A percentile compares a stretch with the other conserved stretches of the same genome.
phyloP scores from a whole-genome alignment of 2,113 vertebrate genomes.

The Malurus cyaneus region DNA sequence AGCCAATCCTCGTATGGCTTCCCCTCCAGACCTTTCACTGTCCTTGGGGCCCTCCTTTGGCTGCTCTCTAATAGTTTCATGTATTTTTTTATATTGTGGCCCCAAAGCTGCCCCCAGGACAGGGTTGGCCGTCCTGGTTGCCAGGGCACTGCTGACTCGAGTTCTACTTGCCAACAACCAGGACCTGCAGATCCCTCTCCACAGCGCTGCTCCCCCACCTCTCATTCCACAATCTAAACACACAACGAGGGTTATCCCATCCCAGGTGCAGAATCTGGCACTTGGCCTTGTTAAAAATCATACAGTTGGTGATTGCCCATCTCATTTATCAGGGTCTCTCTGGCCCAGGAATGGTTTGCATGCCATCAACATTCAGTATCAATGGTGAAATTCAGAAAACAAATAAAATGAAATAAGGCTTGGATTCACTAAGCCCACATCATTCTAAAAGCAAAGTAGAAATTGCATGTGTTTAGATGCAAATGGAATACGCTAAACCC shows the following conservation, averaged over 20 bases:
- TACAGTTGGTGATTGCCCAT: neutral
- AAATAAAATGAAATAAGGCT: neutral
- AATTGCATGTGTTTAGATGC: neutral
- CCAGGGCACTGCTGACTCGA: neutral
- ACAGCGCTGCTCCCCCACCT: neutral
- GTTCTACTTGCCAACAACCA: neutral
- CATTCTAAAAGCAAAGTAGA: neutral
- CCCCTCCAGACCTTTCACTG: neutral
- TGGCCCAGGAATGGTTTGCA: neutral
- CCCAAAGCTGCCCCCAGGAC: neutral
- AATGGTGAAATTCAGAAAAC: neutral
- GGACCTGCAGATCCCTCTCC: neutral
- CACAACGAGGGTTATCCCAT: neutral
- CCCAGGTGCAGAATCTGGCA: neutral
- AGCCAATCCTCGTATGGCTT: accelerated
- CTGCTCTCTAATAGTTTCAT: neutral
- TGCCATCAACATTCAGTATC: neutral
- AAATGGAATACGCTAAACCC: neutral
- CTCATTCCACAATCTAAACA: neutral
- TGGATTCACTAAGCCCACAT: neutral
- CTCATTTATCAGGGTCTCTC: neutral
- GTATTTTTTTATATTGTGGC: neutral
- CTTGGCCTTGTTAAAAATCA: neutral
- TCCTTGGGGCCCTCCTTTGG: neutral
- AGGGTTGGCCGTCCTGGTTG: accelerated